Evolutionary conservation across 2,113 vertebrate species (phyloP).

Genomic region (Globicephala melas): DNA sequence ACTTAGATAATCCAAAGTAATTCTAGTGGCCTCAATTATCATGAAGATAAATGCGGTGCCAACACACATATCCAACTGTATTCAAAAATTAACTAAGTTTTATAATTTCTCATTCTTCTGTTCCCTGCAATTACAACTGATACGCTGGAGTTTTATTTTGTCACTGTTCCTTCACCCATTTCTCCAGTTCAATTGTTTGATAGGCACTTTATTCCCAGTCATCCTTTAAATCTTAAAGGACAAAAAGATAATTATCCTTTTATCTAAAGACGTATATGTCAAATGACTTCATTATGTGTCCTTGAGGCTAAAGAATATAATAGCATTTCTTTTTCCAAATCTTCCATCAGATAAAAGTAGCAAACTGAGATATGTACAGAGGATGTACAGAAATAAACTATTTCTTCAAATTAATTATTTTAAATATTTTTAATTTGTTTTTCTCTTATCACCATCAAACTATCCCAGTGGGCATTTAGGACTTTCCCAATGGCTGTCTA

Average conservation of each 20-base stretch:
- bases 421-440: slow-evolving; percentile 30
- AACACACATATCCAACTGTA: background rate
- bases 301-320: slow-evolving; percentile 29
- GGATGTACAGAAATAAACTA: slow-evolving; percentile 33
- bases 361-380: slow-evolving; percentile 13
- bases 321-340: slow-evolving; percentile 23
- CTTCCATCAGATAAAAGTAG: slow-evolving; percentile 5
- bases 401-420: slow-evolving; percentile 33
- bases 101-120: background rate
- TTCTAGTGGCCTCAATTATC: background rate
- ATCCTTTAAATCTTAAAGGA: slow-evolving; percentile 40
- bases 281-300: slow-evolving; percentile 31
- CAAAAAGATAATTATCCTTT: slow-evolving; percentile 48
- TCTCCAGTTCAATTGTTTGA: slow-evolving; percentile 8
- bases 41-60: background rate
- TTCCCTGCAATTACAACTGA: background rate
- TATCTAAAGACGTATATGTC: slow-evolving; percentile 41
- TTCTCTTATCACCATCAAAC: background rate
- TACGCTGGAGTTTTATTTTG: slow-evolving; percentile 2
- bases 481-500: slow-evolving; percentile 4
- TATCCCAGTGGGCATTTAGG: background rate
- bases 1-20: slow-evolving; percentile 25
- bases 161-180: background rate
- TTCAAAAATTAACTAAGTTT: slow-evolving; percentile 6
- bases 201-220: slow-evolving; percentile 31